Base-by-base conservation (phyloP, 2,888 invertebrate genomes). In the Tenthredo distinguenda region DNA sequence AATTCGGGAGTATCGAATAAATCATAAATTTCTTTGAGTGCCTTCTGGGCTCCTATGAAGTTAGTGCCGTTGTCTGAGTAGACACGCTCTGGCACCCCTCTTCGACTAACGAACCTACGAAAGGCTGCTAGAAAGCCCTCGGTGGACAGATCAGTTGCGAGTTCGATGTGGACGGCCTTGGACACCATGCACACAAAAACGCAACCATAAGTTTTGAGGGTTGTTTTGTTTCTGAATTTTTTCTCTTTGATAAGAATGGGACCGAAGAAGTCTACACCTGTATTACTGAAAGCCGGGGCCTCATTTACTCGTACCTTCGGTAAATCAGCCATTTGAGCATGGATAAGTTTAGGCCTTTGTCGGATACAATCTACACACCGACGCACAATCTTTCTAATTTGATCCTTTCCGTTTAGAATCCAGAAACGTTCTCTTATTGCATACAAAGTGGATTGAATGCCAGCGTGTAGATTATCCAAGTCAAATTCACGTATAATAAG, bases 291-390 rank as follows among this genome's bases (percentile, higher is more conserved):
- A 7, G 86, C 84, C n/a, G 77, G 58, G 7, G 86, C 68, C 15
- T 72, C 82, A 34, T 81, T 21, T 0, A 84, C 9, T 12, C 89
- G 87, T 12, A 84, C 85, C 1, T 71, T n/a, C 0, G 88, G 86
- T 10, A 84, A 50, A 74, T 87, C 82, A 6, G 77, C 50, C 77
- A 77, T 77, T 26, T 50, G 26, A 21, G 88, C 47, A 2, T 88
- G 87, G 0, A 87, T 71, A 0, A 85, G 40, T 71, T 89, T 87
- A 0, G 88, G 88, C n/a, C 87, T 88, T 26, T 90, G 89, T 10
- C 88, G 85, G 0, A 65, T 68, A 2, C 87, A 79, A 0, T 82
- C 83, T 0, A 88, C 85, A 37, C 88, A 86, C 55, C 86, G 68
- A 88, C 87, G 65, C 7, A 79, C 65, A 9, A 85, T 26, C 0